These are phyloP conservation scores for Enteromius unitaeniatus DNA, from an alignment of 2,797 vertebrate genomes.

Conservation along the genomic window DNA sequence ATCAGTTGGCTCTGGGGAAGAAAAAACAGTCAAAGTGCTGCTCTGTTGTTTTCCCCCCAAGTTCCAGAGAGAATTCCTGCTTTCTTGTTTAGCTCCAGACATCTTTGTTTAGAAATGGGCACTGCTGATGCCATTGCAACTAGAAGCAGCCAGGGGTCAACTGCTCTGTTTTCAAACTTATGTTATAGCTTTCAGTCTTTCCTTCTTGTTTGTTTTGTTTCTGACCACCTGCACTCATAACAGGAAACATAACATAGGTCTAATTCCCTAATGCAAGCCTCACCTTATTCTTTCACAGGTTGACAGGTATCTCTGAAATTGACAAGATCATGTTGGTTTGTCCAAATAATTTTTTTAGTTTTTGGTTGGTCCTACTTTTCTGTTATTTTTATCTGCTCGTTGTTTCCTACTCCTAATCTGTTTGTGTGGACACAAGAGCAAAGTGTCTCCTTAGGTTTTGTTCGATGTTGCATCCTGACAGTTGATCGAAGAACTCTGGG, in stretches of 20 bases:
- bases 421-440: slow-evolving; percentile 60
- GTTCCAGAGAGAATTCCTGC: slow-evolving; percentile 82
- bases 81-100: slow-evolving; percentile 91
- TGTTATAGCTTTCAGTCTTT: slow-evolving; percentile 64
- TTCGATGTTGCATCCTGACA: slow-evolving; percentile 80
- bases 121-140: slow-evolving; percentile 94
- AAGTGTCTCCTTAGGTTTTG: slow-evolving; percentile 36
- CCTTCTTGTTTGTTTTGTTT: slow-evolving; percentile 30
- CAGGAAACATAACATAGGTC: slow-evolving; percentile 4
- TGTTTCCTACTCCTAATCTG: slow-evolving; percentile 20
- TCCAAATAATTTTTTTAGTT: not conserved
- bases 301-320: not conserved
- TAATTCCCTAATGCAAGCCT: slow-evolving; percentile 4
- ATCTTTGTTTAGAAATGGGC: slow-evolving; percentile 95
- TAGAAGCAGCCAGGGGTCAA: slow-evolving; percentile 92
- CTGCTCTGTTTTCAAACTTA: slow-evolving; percentile 88
- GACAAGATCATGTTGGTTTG: not conserved
- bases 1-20: slow-evolving; percentile 63
- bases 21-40: slow-evolving; percentile 49
- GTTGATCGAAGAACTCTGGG: slow-evolving; percentile 85
- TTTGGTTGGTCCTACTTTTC: not conserved
- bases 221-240: slow-evolving; percentile 40
- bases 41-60: slow-evolving; percentile 69
- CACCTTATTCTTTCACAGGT: not conserved
- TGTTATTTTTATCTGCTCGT: slow-evolving; percentile 47